Evolutionary conservation across 1,140 invertebrate genomes (phyloP).

Genomic region (Phocides pigmalion): DNA sequence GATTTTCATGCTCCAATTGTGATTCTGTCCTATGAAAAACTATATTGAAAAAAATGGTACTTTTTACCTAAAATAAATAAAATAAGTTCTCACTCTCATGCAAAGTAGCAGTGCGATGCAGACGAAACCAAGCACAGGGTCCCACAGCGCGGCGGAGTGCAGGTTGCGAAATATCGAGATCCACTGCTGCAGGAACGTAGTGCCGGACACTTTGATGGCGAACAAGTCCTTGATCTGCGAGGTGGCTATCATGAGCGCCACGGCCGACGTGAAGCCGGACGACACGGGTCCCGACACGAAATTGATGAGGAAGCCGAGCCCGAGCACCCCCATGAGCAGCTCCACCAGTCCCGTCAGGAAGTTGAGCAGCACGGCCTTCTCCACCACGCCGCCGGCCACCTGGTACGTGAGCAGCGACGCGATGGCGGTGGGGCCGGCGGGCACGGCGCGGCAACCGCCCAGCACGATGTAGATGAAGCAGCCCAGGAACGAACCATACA

Average conservation of each 20-base stretch:
- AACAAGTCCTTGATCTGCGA: slow-evolving; percentile 94
- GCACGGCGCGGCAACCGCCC: slow-evolving; percentile 95
- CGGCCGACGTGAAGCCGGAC: slow-evolving; percentile 96
- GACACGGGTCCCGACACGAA: slow-evolving; percentile 97
- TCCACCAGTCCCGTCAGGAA: slow-evolving; percentile 92
- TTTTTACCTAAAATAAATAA: no score
- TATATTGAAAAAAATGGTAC: background rate
- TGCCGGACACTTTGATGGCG: slow-evolving; percentile 90
- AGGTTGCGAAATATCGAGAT: slow-evolving; percentile 86
- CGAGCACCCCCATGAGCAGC: slow-evolving; percentile 93
- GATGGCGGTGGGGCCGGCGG: slow-evolving; percentile 94
- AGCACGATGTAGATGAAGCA: slow-evolving; percentile 95
- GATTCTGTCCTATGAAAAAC: no score
- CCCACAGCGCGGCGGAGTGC: slow-evolving; percentile 85
- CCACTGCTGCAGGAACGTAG: slow-evolving; percentile 90
- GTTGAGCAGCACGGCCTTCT: slow-evolving; percentile 92
- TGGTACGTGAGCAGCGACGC: slow-evolving; percentile 92
- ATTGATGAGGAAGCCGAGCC: slow-evolving; percentile 95
- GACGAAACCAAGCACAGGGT: slow-evolving; percentile 87
- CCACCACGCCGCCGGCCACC: slow-evolving; percentile 87
- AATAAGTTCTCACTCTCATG: slow-evolving; percentile 86
- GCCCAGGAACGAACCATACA: slow-evolving; percentile 96
- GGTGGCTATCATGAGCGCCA: slow-evolving; percentile 94
- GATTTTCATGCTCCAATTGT: no score
- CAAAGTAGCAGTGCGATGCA: slow-evolving; percentile 89